Evolutionary conservation across 1,140 invertebrate species (phyloP).

Genomic region (Aradophagus sp.): DNA sequence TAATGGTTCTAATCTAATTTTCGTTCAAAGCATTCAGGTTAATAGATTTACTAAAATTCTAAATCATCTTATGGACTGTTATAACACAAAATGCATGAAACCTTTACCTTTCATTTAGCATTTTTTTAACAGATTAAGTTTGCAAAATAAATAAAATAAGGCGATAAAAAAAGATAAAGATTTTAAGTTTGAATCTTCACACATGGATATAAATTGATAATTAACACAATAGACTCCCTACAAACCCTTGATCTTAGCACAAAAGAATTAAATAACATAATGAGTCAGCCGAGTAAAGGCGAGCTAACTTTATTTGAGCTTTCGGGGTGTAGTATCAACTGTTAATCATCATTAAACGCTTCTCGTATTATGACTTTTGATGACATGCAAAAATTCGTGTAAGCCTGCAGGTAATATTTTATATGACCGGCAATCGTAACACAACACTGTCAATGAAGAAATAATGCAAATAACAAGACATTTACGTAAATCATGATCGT

Average conservation of each 20-base stretch:
- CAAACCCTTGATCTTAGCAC: background rate
- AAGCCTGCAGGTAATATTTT: conserved; percentile 42
- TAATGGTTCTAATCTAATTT: too few relatives aligned
- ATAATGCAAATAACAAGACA: conserved; percentile 43
- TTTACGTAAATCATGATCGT: conserved; percentile 41
- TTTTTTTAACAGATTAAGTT: too few relatives aligned
- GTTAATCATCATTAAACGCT: conserved; percentile 38
- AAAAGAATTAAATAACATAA: conserved; percentile 25
- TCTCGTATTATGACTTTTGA: conserved; percentile 14
- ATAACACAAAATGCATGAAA: too few relatives aligned
- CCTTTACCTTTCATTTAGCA: too few relatives aligned
- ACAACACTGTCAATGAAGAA: conserved; percentile 10
- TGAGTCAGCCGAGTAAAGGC: conserved; percentile 9
- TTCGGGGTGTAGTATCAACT: conserved; percentile 28
- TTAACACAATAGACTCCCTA: conserved; percentile 27
- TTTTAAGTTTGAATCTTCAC: too few relatives aligned
- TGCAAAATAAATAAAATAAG: too few relatives aligned
- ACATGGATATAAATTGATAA: conserved; percentile 38
- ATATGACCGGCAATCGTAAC: conserved; percentile 43
- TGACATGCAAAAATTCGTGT: conserved; percentile 41
- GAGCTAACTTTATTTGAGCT: conserved; percentile 29
- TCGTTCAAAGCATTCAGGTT: too few relatives aligned
- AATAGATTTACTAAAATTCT: too few relatives aligned
- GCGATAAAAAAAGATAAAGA: too few relatives aligned
- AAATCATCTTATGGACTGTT: too few relatives aligned